Conservation (phyloP, 2,113 vertebrate species). For the Colistium nudipinnis region DNA sequence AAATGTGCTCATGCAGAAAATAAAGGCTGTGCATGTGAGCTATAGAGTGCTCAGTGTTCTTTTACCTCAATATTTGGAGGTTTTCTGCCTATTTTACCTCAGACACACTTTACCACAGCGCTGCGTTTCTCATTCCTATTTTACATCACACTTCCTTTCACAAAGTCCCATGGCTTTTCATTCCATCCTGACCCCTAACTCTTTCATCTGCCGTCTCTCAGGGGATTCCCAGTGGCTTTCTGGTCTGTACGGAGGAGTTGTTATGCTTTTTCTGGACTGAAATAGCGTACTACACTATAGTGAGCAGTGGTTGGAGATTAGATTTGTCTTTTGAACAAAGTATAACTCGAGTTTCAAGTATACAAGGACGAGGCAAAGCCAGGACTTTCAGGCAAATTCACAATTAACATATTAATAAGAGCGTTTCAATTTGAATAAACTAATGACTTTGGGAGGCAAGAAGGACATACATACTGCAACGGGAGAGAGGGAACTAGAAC, state of each 20-base stretch:
- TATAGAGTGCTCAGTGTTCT: conserved; percentile 16
- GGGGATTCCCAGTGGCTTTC: conserved; percentile 15
- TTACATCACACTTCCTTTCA: conserved; percentile 23
- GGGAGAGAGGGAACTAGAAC: too few relatives aligned
- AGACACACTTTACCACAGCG: neutral
- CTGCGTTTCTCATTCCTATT: neutral
- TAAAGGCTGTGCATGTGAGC: neutral
- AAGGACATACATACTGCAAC: too few relatives aligned
- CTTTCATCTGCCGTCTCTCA: conserved; percentile 10
- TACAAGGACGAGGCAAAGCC: neutral
- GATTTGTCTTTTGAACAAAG: too few relatives aligned
- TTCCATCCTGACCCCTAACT: conserved; percentile 1
- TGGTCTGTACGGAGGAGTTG: conserved; percentile 6
- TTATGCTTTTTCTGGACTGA: neutral
- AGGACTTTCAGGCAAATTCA: neutral
- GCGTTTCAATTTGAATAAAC: too few relatives aligned
- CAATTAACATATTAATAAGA: neutral
- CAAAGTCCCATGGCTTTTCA: conserved; percentile 6
- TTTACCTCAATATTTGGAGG: neutral
- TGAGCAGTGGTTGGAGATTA: too few relatives aligned
- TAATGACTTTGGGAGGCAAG: too few relatives aligned
- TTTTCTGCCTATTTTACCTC: neutral
- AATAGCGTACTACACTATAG: too few relatives aligned
- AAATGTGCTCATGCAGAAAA: conserved; percentile 35
- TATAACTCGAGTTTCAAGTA: neutral